Base-by-base conservation (phyloP, 2,888 invertebrate genomes). In the Dysmachus trigonus region DNA sequence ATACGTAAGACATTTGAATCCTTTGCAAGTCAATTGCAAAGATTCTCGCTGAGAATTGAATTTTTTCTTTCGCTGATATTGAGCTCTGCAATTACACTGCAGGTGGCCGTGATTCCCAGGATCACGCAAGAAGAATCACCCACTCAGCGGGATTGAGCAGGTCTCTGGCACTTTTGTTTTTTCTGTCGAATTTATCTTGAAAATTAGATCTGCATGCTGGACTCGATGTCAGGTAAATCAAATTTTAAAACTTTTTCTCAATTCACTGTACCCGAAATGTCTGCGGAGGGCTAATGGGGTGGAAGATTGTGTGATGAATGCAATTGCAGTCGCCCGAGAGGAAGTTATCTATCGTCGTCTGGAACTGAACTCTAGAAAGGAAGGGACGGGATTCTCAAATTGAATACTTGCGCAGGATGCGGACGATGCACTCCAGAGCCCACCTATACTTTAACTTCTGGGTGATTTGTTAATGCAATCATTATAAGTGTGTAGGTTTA, bases 251-350 rank as follows among this genome's bases (percentile, higher is more conserved):
- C 38, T 76, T 85, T n/a, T 85, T 85, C 74, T 77, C 85, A 77
- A 76, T 85, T 85, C 76, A 77, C 27, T 35, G 51, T 77, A 53
- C 33, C 38, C 38, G 38, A 62, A 85, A 53, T 27, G n/a, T 62
- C 85, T 85, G 51, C 35, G 62, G 62, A 38, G 27, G 76, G 62
- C 76, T 85, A 77, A 76, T 85, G 85, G 85, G 33, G 51, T 85
- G 85, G 85, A 76, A 62, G 85, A 85, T 85, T 62, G 76, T 38
- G 76, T 85, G 76, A 85, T 85, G 85, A 85, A 85, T 85, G 76
- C 35, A 62, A 38, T 33, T 77, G 74, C 51, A 72, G 31, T 13
- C 22, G 74, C 41, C 38, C 38, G 15, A 47, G 47, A 51, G 74
- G 51, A 31, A 74, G 31, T 74, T 73, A 85, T 85, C 74, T 72